Conservation (phyloP, 2,888 invertebrate species). For the Stomorhina lunata region DNA sequence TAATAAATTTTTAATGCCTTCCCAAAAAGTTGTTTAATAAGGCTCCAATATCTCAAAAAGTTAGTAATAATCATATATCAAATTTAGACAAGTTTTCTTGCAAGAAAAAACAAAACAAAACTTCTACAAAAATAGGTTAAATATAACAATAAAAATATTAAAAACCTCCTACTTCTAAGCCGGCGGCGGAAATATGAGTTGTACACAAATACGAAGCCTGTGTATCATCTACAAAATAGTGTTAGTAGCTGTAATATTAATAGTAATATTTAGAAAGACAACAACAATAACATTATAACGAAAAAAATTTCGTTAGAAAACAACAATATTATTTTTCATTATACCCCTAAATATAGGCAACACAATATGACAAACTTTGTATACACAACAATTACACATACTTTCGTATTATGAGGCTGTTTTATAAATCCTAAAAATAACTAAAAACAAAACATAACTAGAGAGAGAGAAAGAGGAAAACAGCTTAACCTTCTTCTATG, state of each 20-base stretch:
- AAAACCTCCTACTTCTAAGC: conserved; percentile 30
- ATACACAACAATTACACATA: not conserved
- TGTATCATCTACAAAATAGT: too few relatives aligned
- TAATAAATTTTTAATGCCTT: not conserved
- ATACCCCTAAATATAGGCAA: not conserved
- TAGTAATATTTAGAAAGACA: too few relatives aligned
- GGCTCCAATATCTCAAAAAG: not conserved
- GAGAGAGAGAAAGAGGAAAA: not conserved
- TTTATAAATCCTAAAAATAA: not conserved
- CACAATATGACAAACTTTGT: not conserved
- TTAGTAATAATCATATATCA: not conserved
- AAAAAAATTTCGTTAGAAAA: not conserved
- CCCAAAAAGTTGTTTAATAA: not conserved
- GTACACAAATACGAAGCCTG: not conserved
- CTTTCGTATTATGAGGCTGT: not conserved
- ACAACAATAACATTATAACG: not conserved
- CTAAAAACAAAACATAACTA: not conserved
- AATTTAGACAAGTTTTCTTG: not conserved
- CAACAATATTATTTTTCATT: conserved; percentile 38
- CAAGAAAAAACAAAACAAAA: not conserved
- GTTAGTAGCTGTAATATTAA: not conserved
- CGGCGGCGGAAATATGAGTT: conserved; percentile 26
- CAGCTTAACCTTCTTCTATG: conserved; percentile 64
- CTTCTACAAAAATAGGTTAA: conserved; percentile 31
- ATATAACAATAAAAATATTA: conserved; percentile 33